Evolutionary conservation across 2,888 invertebrate species (phyloP), one percentile per base, ranked within the genome.

Genomic region (Rhingia campestris): DNA sequence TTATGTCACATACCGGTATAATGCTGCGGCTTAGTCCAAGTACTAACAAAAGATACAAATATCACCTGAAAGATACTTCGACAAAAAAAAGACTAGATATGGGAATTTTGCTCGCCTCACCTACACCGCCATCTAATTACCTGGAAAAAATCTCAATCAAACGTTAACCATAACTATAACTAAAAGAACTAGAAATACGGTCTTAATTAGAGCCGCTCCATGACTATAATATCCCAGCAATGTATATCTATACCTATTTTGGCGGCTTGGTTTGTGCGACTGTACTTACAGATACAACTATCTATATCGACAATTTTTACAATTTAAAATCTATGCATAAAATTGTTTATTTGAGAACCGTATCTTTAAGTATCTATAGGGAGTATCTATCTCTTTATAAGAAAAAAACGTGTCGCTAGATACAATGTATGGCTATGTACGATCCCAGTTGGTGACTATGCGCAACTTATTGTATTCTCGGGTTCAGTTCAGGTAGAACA

Each of bases 401-500:
- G 2, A 53, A 64, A 66, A 32, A 59, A 81, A 81, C 67, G 67
- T 80, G 47, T 61, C 22, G 22, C 54, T 56, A 54, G 76, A 77
- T 56, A 70, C 70, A 70, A 72, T 58, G 75, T 81, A 58, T 76
- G 70, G 32, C 64, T 76, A 53, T 76, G 61, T 70, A 75, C 66
- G 39, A 54, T 43, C 41, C 54, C 41, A 61, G 59, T 66, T 73
- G 82, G 67, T 79, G 77, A 77, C 67, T 81, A 63, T 76, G 77
- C 67, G 63, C 77, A 56, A 76, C 72, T 22, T 75, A 59, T 75
- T 75, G 69, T 81, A 45, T 79, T 79, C 73, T 74, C 32, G 72
- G 69, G 77, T 63, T 82, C 82, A 79, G 77, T 63, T 82, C 82
- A 79, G 79, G 82, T 82, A 63, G 73, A 79, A 63, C 79, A 79